phyloP scores from a whole-genome alignment of 1,140 invertebrate genomes.

The Holotrichia oblita region DNA sequence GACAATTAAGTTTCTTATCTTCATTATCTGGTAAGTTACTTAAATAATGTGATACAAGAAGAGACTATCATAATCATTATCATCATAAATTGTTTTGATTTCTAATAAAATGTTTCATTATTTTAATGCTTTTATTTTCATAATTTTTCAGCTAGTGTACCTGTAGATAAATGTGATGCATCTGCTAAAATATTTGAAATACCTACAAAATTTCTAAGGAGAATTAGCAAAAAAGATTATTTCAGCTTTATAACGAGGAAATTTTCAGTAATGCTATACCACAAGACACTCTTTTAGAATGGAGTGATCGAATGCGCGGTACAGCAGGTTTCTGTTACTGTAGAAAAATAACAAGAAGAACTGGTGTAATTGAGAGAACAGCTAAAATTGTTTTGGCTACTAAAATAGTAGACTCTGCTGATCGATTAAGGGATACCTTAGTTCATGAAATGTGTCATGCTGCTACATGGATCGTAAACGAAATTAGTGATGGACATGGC shows the following conservation, averaged over 20 bases:
- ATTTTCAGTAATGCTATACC: conserved; percentile 78
- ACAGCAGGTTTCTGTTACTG: conserved; percentile 73
- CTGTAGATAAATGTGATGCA: conserved; percentile 64
- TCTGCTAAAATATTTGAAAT: conserved; percentile 48
- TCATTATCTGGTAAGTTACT: conserved; percentile 56
- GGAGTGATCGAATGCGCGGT: conserved; percentile 80
- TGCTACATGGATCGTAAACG: conserved; percentile 84
- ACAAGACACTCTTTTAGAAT: conserved; percentile 73
- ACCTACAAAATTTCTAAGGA: conserved; percentile 48
- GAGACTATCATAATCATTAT: too few relatives aligned
- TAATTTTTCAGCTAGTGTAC: too few relatives aligned
- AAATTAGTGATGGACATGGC: conserved; percentile 81
- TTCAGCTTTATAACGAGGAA: conserved; percentile 76
- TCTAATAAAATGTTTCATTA: too few relatives aligned
- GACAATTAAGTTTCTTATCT: conserved; percentile 51
- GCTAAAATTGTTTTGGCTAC: conserved; percentile 66
- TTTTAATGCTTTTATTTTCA: too few relatives aligned
- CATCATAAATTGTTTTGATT: too few relatives aligned
- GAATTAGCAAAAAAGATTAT: conserved; percentile 54
- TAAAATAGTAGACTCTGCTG: conserved; percentile 76
- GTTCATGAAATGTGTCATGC: conserved; percentile 94
- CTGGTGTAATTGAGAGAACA: conserved; percentile 59
- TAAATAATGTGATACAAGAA: too few relatives aligned
- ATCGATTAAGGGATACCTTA: conserved; percentile 85
- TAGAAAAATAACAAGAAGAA: conserved; percentile 53